These are phyloP conservation scores for Spodoptera exigua DNA, from an alignment of 2,888 invertebrate species.

Conservation along the genomic window DNA sequence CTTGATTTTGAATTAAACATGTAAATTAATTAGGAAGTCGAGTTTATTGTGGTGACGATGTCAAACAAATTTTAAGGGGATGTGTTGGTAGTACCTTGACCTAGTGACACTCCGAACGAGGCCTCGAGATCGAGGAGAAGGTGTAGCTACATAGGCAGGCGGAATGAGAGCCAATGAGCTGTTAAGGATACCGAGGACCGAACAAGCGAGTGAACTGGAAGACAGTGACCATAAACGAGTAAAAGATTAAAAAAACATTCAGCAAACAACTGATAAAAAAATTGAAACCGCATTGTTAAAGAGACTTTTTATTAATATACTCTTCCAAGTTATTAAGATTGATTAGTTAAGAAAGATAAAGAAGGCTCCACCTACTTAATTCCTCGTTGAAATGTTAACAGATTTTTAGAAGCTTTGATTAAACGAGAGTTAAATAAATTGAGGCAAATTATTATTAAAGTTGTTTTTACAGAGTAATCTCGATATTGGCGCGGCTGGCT, in stretches of 20 bases:
- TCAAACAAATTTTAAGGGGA: conserved; percentile 4
- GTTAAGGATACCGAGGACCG: conserved; percentile 25
- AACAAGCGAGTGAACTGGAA: conserved; percentile 25
- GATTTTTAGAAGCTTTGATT: conserved; percentile 45
- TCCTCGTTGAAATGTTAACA: conserved; percentile 31
- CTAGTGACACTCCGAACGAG: conserved; percentile 23
- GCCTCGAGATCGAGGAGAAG: conserved; percentile 27
- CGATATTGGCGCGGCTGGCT: conserved; percentile 27
- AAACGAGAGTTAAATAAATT: conserved; percentile 40
- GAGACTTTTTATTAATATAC: conserved; percentile 12
- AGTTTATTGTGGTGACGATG: conserved; percentile 4
- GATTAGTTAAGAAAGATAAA: conserved; percentile 18
- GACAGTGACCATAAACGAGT: conserved; percentile 3
- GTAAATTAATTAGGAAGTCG: background rate
- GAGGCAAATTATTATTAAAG: conserved; percentile 28
- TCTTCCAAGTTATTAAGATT: conserved; percentile 11
- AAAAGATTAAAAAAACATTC: background rate
- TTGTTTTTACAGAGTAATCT: conserved; percentile 31
- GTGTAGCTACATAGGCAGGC: conserved; percentile 21
- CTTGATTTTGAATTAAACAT: background rate
- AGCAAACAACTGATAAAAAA: background rate
- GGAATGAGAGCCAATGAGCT: conserved; percentile 41
- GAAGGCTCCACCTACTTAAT: conserved; percentile 23
- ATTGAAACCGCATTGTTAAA: background rate
- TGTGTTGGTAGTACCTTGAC: conserved; percentile 37